These are phyloP conservation scores for Eulimnadia texana DNA, from an alignment of 1,140 invertebrate species.

Conservation along the genomic window DNA sequence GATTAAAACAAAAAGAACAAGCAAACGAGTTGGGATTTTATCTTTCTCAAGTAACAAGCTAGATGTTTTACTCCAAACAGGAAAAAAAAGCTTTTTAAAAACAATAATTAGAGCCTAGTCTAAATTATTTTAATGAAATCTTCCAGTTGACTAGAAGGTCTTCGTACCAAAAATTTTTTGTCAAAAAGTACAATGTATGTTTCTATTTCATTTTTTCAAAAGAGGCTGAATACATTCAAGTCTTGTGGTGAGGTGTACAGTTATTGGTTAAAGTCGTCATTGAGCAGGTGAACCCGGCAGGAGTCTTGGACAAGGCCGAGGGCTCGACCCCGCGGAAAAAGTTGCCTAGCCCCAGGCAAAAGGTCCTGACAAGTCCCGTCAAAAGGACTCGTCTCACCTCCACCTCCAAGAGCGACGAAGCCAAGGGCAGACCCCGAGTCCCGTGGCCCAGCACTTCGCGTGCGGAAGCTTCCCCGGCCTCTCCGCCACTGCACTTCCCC, in stretches of 20 bases:
- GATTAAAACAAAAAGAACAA: neutral
- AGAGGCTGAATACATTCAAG: too few relatives aligned
- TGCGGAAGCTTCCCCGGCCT: neutral
- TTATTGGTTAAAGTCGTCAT: neutral
- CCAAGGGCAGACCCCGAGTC: neutral
- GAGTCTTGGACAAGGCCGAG: neutral
- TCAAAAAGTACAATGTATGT: too few relatives aligned
- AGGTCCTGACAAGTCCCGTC: neutral
- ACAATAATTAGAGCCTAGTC: too few relatives aligned
- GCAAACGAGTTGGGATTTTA: neutral
- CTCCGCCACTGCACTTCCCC: neutral
- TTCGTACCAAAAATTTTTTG: too few relatives aligned
- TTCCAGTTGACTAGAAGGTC: too few relatives aligned
- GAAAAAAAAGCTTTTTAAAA: neutral
- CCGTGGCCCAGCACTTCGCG: neutral
- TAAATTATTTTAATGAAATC: too few relatives aligned
- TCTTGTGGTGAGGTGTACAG: too few relatives aligned
- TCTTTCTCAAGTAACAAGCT: too few relatives aligned
- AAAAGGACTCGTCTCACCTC: neutral
- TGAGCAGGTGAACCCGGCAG: neutral
- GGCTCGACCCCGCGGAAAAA: neutral
- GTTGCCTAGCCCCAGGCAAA: neutral
- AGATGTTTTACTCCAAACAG: too few relatives aligned
- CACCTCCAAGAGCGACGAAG: neutral
- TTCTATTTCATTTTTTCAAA: neutral